Base-by-base conservation (phyloP, 2,113 vertebrate species). In the Arizona elegans region DNA sequence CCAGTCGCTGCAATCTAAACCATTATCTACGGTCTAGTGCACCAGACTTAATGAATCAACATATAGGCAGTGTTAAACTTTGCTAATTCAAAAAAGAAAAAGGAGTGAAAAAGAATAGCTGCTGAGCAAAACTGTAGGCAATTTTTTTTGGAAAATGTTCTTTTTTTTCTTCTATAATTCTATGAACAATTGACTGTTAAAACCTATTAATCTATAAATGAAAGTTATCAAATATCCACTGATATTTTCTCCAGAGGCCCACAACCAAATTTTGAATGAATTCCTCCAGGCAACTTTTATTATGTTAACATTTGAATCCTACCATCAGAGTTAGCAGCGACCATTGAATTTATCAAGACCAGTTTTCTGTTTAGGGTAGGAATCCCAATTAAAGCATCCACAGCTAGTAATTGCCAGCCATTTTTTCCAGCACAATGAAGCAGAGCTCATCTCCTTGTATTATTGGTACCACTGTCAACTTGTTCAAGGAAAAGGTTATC, bases 161-260 rank as follows among this genome's bases (percentile, higher is more conserved):
- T 50, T 38, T 89, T 47, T 24, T 12, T 24, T 29, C 59, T 43
- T 21, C 70, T 55, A 50, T 29, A 90, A 86, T 17, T 50, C 92
- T 43, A 94, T 87, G 0, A 92, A 70, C 15, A 93, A 94, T 1
- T 54, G 11, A 91, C 90, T 94, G 86, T 58, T 93, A 91, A 93
- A 93, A 93, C 89, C 92, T 90, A 65, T 8, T 0, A 21, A 92
- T 56, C 38, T 91, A 21, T 17, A 53, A 55, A 75, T 26, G 52
- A 33, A 91, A 90, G 89, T 56, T 43, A 90, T 21, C 1, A 81
- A 92, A 47, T 91, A 91, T 86, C 90, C 56, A 86, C 56, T 53
- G 89, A 89, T 86, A 15, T 59, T 92, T 91, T 91, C 93, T 92
- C 38, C 10, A 92, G 65, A 92, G 50, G 91, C 89, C 70, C 93